These are phyloP conservation scores for Amblyraja radiata DNA, from an alignment of 2,797 vertebrate species.

Conservation along the genomic window DNA sequence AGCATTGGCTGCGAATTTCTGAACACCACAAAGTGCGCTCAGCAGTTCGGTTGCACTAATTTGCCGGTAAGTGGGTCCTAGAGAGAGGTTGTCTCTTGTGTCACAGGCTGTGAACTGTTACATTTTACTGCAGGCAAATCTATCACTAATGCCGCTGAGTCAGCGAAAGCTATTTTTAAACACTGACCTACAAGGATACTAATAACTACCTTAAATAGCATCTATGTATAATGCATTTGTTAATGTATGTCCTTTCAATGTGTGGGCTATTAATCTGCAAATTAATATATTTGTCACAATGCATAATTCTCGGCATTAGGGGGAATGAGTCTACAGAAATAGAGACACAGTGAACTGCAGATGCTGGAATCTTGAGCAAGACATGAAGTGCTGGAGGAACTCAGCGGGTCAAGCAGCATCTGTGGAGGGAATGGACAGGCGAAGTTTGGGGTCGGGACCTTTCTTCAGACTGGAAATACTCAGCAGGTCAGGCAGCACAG, in stretches of 20 bases:
- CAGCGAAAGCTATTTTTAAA: constrained; percentile 17
- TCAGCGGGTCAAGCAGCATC: too few relatives aligned
- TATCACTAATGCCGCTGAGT: background rate
- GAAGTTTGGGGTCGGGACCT: too few relatives aligned
- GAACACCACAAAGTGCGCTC: background rate
- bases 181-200: background rate
- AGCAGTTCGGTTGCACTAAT: background rate
- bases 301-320: background rate
- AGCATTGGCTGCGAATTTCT: constrained; percentile 9
- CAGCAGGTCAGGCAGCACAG: too few relatives aligned
- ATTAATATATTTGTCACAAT: background rate
- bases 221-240: background rate
- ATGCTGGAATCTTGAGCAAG: too few relatives aligned
- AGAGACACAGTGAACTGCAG: too few relatives aligned
- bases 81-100: background rate
- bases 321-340: too few relatives aligned
- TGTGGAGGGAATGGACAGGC: too few relatives aligned
- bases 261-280: background rate
- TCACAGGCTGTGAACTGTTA: background rate
- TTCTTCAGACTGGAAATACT: too few relatives aligned
- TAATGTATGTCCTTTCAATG: background rate
- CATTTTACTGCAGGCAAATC: constrained; percentile 15
- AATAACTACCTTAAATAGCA: background rate
- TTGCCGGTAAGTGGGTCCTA: background rate
- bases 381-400: too few relatives aligned